These are phyloP conservation scores for Apis mellifera DNA, from an alignment of 1,140 invertebrate genomes.

Conservation along the genomic window Amel_HAv3.1 CM009935.2:1053001-1053500, in stretches of 20 bases:
- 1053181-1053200: slow-evolving; percentile 27
- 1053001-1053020: neutral
- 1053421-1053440: no score
- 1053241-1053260: slow-evolving; percentile 48
- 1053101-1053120: neutral
- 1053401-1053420: no score
- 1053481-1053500: no score
- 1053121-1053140: slow-evolving; percentile 32
- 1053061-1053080: neutral
- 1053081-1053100: slow-evolving; percentile 8
- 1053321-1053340: slow-evolving; percentile 43
- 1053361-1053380: no score
- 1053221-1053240: slow-evolving; percentile 43
- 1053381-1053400: neutral
- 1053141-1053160: slow-evolving; percentile 32
- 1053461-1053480: no score
- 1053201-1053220: neutral
- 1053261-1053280: slow-evolving; percentile 60
- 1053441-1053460: no score
- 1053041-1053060: neutral
- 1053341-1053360: neutral
- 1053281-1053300: slow-evolving; percentile 49
- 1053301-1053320: slow-evolving; percentile 43
- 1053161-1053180: slow-evolving; percentile 43
- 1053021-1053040: slow-evolving; percentile 31